phyloP scores from a whole-genome alignment of 2,797 vertebrate species.

The Anabacerthia variegaticeps region DNA sequence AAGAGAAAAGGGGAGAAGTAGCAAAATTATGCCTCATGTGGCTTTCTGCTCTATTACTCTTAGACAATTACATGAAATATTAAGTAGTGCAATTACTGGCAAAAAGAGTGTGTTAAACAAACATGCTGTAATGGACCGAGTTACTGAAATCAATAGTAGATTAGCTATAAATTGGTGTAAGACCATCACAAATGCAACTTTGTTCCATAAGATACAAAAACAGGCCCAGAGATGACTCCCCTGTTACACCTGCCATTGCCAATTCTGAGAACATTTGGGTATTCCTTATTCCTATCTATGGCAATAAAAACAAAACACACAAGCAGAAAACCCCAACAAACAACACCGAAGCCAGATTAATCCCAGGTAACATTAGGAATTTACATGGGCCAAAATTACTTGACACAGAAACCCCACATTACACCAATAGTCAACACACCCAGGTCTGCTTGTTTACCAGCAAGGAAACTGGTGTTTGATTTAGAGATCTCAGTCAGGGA shows the following conservation, averaged over 20 bases:
- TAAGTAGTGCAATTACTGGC: neutral
- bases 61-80: constrained; percentile 15
- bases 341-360: neutral
- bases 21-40: neutral
- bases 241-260: fast-evolving
- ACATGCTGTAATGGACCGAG: neutral
- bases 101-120: neutral
- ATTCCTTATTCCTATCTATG: neutral
- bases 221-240: neutral
- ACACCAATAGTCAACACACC: neutral
- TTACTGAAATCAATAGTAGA: neutral
- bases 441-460: neutral
- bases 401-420: neutral
- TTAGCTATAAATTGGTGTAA: neutral
- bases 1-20: neutral
- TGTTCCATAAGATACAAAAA: neutral
- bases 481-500: neutral
- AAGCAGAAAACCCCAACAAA: neutral
- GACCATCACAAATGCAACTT: neutral
- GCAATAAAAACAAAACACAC: neutral
- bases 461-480: neutral
- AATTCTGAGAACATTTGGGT: neutral
- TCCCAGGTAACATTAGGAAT: neutral
- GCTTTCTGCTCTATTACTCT: neutral
- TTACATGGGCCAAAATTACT: neutral